These are phyloP conservation scores for Ornithorhynchus anatinus DNA, from an alignment of 2,113 vertebrate genomes.

Conservation along the genomic window DNA sequence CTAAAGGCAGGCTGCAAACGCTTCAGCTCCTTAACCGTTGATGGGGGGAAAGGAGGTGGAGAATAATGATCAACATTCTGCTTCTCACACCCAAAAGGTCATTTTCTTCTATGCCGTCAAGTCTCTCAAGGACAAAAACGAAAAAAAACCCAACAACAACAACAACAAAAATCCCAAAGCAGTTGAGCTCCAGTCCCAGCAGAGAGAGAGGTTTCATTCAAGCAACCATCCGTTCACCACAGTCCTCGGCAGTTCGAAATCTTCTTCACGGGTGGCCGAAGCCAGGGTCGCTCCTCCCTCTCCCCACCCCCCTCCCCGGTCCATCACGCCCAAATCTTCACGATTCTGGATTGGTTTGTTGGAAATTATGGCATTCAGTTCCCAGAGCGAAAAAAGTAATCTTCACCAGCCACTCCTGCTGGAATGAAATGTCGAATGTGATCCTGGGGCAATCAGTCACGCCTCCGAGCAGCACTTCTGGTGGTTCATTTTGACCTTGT, in stretches of 20 bases:
- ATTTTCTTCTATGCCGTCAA: conserved; percentile 42
- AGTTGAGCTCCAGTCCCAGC: conserved; percentile 20
- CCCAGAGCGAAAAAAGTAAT: conserved; percentile 61
- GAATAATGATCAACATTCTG: conserved; percentile 28
- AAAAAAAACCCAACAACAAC: conserved; percentile 59
- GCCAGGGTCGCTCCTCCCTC: conserved; percentile 21
- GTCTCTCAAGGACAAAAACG: conserved; percentile 54
- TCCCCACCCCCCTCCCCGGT: background rate
- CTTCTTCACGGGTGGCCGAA: fast-evolving
- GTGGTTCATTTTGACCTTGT: conserved; percentile 98
- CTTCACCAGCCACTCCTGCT: conserved; percentile 54
- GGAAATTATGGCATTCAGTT: conserved; percentile 73
- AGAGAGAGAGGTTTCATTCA: conserved; percentile 17
- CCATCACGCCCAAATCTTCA: conserved; percentile 21
- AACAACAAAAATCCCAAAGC: conserved; percentile 47
- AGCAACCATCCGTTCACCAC: background rate
- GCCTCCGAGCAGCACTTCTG: conserved; percentile 98
- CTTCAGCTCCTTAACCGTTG: conserved; percentile 53
- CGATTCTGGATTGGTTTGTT: conserved; percentile 42
- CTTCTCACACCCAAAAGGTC: conserved; percentile 42
- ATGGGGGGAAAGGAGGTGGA: conserved; percentile 49
- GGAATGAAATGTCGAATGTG: conserved; percentile 49
- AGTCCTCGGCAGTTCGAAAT: background rate
- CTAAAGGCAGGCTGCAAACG: conserved; percentile 52
- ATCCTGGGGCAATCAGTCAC: conserved; percentile 67